These are phyloP conservation scores for Pantherophis vulpinus DNA, from an alignment of 2,797 vertebrate species.

Conservation along the genomic window DNA sequence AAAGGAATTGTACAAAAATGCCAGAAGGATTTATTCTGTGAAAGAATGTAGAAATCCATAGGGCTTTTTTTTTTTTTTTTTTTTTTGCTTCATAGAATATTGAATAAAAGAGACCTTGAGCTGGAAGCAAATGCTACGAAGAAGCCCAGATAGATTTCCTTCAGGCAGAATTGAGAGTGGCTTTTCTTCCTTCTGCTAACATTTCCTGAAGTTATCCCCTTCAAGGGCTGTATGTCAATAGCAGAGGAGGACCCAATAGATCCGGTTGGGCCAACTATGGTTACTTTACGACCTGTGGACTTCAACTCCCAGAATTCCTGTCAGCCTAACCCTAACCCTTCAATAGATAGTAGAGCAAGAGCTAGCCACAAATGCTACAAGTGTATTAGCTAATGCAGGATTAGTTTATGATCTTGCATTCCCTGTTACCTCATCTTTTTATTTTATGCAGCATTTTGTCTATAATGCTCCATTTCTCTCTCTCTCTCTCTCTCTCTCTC, in stretches of 20 bases:
- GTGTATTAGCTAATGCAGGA: not conserved
- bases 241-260: not conserved
- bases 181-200: not conserved
- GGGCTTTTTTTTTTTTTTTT: too few relatives aligned
- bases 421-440: not conserved
- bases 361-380: not conserved
- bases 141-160: not conserved
- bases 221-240: not conserved
- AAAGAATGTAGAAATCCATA: fast-evolving
- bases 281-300: not conserved
- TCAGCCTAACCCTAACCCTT: not conserved
- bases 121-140: not conserved
- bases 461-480: not conserved
- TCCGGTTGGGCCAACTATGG: not conserved
- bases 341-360: not conserved
- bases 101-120: not conserved
- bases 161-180: not conserved
- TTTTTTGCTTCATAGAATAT: not conserved
- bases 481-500: not conserved
- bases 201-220: not conserved
- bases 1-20: not conserved
- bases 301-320: not conserved
- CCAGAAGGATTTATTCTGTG: not conserved
- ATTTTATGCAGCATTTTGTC: not conserved
- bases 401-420: not conserved